Percentiles rank a stretch among this genome's conserved stretches.
These are phyloP conservation scores for Catostomus latipinnis DNA, from an alignment of 2,797 vertebrate genomes.

Conservation along the genomic window DNA sequence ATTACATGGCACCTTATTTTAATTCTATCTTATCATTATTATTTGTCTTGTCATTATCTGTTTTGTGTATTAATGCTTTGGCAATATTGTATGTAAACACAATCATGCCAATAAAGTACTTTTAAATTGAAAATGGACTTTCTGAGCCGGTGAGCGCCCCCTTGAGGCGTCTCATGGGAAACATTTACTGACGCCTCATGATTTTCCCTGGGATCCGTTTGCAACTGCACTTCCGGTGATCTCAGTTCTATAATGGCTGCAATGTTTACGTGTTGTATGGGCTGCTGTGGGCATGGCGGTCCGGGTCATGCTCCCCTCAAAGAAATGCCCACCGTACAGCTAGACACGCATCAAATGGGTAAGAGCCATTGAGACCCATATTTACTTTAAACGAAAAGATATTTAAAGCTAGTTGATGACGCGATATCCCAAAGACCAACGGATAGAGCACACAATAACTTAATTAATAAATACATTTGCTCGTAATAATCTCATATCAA, in stretches of 20 bases:
- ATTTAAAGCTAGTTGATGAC: neutral
- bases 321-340: constrained; percentile 94
- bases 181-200: neutral
- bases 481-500: neutral
- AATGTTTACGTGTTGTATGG: constrained; percentile 86
- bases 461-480: neutral
- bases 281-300: constrained; percentile 88
- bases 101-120: too few relatives aligned
- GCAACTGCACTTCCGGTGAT: constrained; percentile 67
- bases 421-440: neutral
- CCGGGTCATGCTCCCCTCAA: constrained; percentile 91
- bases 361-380: constrained; percentile 58
- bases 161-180: constrained; percentile 4
- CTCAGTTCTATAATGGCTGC: constrained; percentile 80
- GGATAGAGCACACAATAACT: too few relatives aligned
- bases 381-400: neutral
- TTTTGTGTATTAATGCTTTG: too few relatives aligned
- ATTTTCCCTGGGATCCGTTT: neutral
- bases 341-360: constrained; percentile 98
- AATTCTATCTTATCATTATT: too few relatives aligned
- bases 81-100: too few relatives aligned
- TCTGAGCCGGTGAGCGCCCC: neutral
- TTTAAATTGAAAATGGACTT: too few relatives aligned
- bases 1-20: too few relatives aligned
- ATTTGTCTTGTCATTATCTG: too few relatives aligned